Base-by-base conservation (phyloP, 2,113 vertebrate genomes). In the Otis tarda region DNA sequence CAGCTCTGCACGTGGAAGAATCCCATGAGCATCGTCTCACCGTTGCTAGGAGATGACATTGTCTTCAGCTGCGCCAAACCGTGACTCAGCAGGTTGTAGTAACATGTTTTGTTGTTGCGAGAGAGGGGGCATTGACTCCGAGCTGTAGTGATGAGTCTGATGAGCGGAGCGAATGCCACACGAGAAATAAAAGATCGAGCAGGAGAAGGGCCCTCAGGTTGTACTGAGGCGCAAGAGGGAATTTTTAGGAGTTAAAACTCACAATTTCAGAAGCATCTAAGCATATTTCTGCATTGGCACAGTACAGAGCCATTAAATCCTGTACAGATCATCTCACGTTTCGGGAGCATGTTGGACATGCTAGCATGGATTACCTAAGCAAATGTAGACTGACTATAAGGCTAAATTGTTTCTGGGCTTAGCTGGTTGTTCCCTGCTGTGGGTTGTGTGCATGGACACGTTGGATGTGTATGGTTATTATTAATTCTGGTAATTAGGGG, bases 81-180 rank as follows among this genome's bases (percentile, higher is more conserved):
- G 12, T 94, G 91, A 89, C 91, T 96, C 93, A 96, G 95, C 87
- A 83, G 77, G 80, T 64, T 89, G 79, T 90, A 79, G 83, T 12
- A 60, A 33, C 43, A 33, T 53, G 61, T 95, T 95, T 81, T 63
- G 79, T 49, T 75, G 37, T 78, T 74, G 43, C 1, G 31, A 63
- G 47, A 79, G 52, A 64, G 56, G 16, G 89, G 68, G 43, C 25
- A 86, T 25, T 79, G 6, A 8, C 60, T 27, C 52, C 0, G 0
- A 59, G 43, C 68, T 57, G 47, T 7, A 2, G 7, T 47, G 52
- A 49, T 8, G 37, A 86, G 17, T 61, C 28, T 27, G 41, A 90
- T 64, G 59, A 67, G 79, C 15, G 52, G 41, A 64, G 35, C 0
- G 1, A 87, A 50, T 9, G 17, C 19, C 55, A 6, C 10, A 9